Conservation (phyloP, 2,888 invertebrate genomes). For the Rotaria sp. region DNA sequence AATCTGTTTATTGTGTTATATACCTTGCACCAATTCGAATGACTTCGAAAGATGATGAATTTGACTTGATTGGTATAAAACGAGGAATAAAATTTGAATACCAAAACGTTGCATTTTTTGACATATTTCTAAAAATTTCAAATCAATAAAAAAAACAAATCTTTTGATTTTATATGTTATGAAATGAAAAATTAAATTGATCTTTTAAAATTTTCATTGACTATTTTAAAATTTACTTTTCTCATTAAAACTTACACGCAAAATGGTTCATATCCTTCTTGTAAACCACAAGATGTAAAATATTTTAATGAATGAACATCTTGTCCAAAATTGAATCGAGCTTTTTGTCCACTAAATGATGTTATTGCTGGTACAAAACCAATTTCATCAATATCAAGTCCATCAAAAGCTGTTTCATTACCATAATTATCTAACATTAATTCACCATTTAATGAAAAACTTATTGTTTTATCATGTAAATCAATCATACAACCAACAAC, state of each 20-base stretch:
- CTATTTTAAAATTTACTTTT: no score
- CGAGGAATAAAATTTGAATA: slow-evolving; percentile 58
- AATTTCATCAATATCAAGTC: slow-evolving; percentile 66
- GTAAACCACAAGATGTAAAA: slow-evolving; percentile 94
- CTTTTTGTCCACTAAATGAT: slow-evolving; percentile 82
- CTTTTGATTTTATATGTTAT: neutral
- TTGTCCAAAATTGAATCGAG: slow-evolving; percentile 83
- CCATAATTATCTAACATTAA: slow-evolving; percentile 92
- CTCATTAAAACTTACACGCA: slow-evolving; percentile 69
- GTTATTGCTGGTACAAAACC: slow-evolving; percentile 58
- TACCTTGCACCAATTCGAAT: slow-evolving; percentile 30
- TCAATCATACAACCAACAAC: slow-evolving; percentile 96
- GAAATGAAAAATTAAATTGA: no score
- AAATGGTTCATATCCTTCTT: slow-evolving; percentile 99
- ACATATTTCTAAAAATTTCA: slow-evolving; percentile 93
- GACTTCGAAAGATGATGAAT: slow-evolving; percentile 28
- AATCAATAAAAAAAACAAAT: neutral
- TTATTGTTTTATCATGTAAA: slow-evolving; percentile 84
- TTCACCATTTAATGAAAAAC: slow-evolving; percentile 98
- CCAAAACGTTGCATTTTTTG: slow-evolving; percentile 91
- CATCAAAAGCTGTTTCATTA: slow-evolving; percentile 95
- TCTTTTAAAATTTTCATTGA: no score
- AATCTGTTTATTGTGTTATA: no score
- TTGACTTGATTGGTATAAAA: slow-evolving; percentile 42
- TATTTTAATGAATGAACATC: slow-evolving; percentile 91